Conservation (phyloP, 2,797 vertebrate genomes). For the Taenioides sp. region DNA sequence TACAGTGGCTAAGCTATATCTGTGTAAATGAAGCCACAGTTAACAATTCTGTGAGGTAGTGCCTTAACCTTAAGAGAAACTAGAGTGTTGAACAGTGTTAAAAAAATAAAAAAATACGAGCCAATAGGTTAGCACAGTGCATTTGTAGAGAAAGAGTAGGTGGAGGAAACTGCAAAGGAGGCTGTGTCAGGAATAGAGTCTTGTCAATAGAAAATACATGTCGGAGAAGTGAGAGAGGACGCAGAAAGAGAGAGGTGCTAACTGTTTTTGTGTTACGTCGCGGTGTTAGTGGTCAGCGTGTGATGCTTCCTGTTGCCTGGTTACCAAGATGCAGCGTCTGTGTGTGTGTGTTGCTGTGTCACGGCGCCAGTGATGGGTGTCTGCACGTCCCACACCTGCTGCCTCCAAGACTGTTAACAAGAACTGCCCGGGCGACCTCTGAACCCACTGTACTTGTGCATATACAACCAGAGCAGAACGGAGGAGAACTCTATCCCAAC, state of each 20-base stretch:
- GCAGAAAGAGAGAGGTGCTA: conserved; percentile 37
- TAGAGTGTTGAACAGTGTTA: neutral
- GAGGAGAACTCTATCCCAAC: conserved; percentile 18
- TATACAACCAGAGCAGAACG: conserved; percentile 15
- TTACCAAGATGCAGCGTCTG: conserved; percentile 66
- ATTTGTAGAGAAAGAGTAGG: conserved; percentile 53
- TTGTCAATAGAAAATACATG: conserved; percentile 39
- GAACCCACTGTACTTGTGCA: neutral
- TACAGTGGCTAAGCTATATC: no score
- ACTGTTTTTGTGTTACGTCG: conserved; percentile 67
- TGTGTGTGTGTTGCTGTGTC: conserved; percentile 66
- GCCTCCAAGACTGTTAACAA: conserved; percentile 53
- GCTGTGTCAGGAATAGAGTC: conserved; percentile 54
- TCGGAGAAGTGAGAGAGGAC: neutral
- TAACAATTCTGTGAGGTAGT: no score
- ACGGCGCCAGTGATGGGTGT: conserved; percentile 66
- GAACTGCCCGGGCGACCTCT: conserved; percentile 14
- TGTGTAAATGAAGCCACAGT: no score
- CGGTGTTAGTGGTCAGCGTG: conserved; percentile 70
- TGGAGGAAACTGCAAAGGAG: conserved; percentile 54
- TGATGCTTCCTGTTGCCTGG: conserved; percentile 73
- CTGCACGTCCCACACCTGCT: conserved; percentile 52
- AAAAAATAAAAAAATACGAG: conserved; percentile 9
- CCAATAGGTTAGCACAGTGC: conserved; percentile 31
- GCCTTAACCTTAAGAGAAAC: no score